phyloP scores from a whole-genome alignment of 2,113 vertebrate species.

The Zosterops borbonicus region DNA sequence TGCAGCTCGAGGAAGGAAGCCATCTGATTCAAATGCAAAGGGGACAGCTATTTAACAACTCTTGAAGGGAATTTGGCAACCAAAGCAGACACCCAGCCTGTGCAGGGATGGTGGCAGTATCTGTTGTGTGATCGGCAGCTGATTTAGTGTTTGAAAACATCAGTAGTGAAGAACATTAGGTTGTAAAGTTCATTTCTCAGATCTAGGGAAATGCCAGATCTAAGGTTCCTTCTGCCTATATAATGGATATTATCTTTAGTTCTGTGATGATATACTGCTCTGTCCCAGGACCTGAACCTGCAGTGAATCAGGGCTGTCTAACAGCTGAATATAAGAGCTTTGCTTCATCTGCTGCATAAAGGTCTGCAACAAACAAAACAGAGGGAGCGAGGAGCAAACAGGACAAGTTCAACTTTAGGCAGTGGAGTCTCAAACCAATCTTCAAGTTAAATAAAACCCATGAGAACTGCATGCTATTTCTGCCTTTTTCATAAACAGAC shows the following conservation, averaged over 20 bases:
- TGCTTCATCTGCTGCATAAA: not conserved
- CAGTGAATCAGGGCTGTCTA: not conserved
- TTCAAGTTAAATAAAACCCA: not conserved
- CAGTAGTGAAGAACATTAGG: not conserved
- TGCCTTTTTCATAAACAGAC: not conserved
- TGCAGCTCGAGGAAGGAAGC: not conserved
- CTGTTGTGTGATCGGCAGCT: not conserved
- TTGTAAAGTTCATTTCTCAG: not conserved
- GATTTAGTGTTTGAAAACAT: constrained; percentile 2
- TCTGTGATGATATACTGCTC: not conserved
- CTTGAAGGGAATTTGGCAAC: not conserved
- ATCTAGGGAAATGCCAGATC: not conserved
- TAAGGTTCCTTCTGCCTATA: not conserved
- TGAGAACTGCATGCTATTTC: not conserved
- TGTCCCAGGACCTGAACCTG: not conserved
- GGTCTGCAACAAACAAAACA: not conserved
- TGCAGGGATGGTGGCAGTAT: not conserved
- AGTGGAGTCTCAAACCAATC: not conserved
- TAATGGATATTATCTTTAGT: not conserved
- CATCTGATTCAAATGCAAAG: not conserved
- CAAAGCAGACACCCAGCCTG: not conserved
- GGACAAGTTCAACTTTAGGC: not conserved
- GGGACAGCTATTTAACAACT: not conserved
- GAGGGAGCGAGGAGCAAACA: rapidly evolving
- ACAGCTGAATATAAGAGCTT: not conserved